phyloP scores from a whole-genome alignment of 2,888 invertebrate genomes.

The Corythucha ciliata region DNA sequence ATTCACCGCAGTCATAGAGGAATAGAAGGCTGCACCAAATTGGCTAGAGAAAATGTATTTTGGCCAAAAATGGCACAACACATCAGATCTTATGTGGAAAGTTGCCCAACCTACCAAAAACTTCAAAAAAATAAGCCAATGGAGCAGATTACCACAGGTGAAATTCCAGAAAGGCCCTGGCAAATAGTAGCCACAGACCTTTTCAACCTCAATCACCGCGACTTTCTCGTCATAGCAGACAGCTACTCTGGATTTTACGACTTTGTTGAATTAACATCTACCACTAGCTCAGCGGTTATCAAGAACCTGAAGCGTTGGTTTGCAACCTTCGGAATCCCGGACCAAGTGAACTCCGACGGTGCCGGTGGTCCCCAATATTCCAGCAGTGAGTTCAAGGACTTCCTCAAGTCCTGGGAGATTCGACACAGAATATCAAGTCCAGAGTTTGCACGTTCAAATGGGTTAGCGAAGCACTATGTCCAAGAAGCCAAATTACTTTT shows the following conservation, averaged over 20 bases:
- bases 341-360: constrained; percentile 14
- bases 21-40: constrained; percentile 12
- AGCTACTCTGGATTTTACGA: constrained; percentile 19
- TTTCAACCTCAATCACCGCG: neutral
- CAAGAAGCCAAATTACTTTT: constrained; percentile 17
- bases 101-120: constrained; percentile 10
- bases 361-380: constrained; percentile 20
- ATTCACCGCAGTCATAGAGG: constrained; percentile 16
- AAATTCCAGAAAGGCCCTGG: constrained; percentile 15
- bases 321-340: constrained; percentile 14
- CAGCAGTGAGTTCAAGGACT: constrained; percentile 6
- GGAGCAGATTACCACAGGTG: constrained; percentile 3
- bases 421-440: constrained; percentile 15
- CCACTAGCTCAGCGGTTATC: constrained; percentile 7
- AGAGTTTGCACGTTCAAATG: constrained; percentile 13
- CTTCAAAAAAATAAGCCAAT: constrained; percentile 7
- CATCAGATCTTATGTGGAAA: constrained; percentile 4
- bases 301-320: constrained; percentile 17
- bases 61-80: constrained; percentile 12
- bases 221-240: constrained; percentile 13
- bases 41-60: constrained; percentile 15
- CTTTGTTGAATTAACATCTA: constrained; percentile 1
- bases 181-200: constrained; percentile 17
- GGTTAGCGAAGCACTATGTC: constrained; percentile 9
- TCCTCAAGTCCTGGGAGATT: constrained; percentile 12